phyloP scores from a whole-genome alignment of 2,888 invertebrate genomes.

The Entomobrya proxima region DNA sequence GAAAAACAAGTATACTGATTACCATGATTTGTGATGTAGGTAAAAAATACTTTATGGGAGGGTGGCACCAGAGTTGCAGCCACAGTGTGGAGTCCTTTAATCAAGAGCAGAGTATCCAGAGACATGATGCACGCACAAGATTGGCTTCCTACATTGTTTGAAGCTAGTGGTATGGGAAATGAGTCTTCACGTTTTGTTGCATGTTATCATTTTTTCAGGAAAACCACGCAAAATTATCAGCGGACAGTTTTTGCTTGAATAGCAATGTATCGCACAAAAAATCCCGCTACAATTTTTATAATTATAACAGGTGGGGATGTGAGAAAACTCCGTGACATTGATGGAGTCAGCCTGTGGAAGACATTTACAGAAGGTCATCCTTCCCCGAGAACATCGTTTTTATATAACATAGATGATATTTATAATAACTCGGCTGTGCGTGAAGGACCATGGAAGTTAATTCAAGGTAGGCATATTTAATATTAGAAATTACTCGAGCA shows the following conservation, averaged over 20 bases:
- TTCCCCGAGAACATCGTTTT: constrained; percentile 60
- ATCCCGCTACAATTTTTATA: no score
- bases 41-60: constrained; percentile 75
- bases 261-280: no score
- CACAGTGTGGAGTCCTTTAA: constrained; percentile 72
- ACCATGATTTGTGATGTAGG: constrained; percentile 49
- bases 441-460: constrained; percentile 73
- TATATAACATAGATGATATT: constrained; percentile 74
- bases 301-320: constrained; percentile 70
- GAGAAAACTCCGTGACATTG: constrained; percentile 63
- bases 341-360: constrained; percentile 73
- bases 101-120: constrained; percentile 66
- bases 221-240: not conserved
- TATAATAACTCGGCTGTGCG: constrained; percentile 74
- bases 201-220: no score
- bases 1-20: no score
- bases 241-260: not conserved
- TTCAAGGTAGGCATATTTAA: constrained; percentile 70
- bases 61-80: constrained; percentile 73
- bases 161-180: constrained; percentile 70
- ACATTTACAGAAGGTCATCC: constrained; percentile 66
- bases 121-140: constrained; percentile 73
- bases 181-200: no score
- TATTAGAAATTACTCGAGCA: not conserved
- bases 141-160: constrained; percentile 74